Conservation (phyloP, 2,888 invertebrate genomes). For the Nipponacmea schrenckii region DNA sequence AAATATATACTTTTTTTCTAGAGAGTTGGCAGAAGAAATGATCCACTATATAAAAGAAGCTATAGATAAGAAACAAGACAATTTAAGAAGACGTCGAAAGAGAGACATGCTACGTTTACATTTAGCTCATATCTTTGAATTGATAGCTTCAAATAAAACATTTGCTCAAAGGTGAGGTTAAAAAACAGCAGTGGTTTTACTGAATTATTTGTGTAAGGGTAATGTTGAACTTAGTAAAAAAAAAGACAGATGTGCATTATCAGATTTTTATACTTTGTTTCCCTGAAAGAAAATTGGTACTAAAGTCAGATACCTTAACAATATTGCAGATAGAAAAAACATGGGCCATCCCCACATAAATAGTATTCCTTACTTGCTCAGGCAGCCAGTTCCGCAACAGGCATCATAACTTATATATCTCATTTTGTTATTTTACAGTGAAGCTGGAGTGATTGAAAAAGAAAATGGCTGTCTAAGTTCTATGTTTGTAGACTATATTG, state of each 20-base stretch:
- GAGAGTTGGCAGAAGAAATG: slow-evolving; percentile 96
- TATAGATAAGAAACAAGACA: slow-evolving; percentile 96
- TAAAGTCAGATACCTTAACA: too few relatives aligned
- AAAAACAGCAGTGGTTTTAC: background rate
- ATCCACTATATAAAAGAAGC: slow-evolving; percentile 92
- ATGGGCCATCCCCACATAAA: too few relatives aligned
- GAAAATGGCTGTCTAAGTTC: slow-evolving; percentile 86
- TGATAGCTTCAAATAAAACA: slow-evolving; percentile 80
- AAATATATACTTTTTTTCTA: slow-evolving; percentile 70
- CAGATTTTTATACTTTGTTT: too few relatives aligned
- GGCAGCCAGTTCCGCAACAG: too few relatives aligned
- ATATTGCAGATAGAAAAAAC: too few relatives aligned
- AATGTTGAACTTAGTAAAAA: too few relatives aligned
- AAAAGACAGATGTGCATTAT: too few relatives aligned
- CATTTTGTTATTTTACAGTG: slow-evolving; percentile 46
- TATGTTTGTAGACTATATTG: slow-evolving; percentile 91
- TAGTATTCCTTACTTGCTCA: too few relatives aligned
- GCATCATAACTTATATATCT: background rate
- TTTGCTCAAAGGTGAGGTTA: slow-evolving; percentile 62
- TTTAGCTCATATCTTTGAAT: slow-evolving; percentile 87
- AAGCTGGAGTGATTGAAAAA: slow-evolving; percentile 81
- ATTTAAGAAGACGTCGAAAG: slow-evolving; percentile 88
- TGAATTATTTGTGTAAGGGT: background rate
- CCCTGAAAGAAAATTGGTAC: too few relatives aligned
- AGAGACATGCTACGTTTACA: slow-evolving; percentile 92